These are phyloP conservation scores for Sipha flava DNA, from an alignment of 1,140 invertebrate genomes.

Conservation along the genomic window DNA sequence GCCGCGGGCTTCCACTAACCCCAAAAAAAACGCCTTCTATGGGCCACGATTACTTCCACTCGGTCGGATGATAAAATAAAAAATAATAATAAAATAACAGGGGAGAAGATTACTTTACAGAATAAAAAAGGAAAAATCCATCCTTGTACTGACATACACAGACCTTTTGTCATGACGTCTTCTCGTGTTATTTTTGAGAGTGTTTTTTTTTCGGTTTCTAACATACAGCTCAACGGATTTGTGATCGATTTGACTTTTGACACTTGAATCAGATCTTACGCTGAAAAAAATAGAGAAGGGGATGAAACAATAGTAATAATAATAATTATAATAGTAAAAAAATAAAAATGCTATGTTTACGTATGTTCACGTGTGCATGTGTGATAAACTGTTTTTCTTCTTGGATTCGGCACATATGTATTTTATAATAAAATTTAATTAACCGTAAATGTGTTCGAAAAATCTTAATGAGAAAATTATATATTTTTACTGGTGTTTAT, in stretches of 20 bases:
- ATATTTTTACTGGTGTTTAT: too few species aligned
- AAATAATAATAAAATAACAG: constrained; percentile 4
- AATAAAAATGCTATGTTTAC: too few species aligned
- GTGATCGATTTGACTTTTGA: constrained; percentile 23
- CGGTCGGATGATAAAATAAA: constrained; percentile 10
- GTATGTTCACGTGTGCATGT: too few species aligned
- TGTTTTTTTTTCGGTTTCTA: not conserved
- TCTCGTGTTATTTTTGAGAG: not conserved
- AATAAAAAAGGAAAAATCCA: not conserved
- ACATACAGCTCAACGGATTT: not conserved
- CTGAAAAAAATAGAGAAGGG: not conserved
- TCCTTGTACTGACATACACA: not conserved
- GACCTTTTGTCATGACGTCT: constrained; percentile 15
- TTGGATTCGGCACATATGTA: too few species aligned
- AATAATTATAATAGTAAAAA: too few species aligned
- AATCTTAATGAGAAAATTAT: too few species aligned
- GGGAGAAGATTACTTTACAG: not conserved
- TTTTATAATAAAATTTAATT: too few species aligned
- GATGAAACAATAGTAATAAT: too few species aligned
- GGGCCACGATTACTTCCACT: constrained; percentile 25
- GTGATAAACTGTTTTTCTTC: too few species aligned
- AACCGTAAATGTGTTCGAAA: too few species aligned
- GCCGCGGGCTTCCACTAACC: not conserved
- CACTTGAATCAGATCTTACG: not conserved
- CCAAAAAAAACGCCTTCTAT: constrained; percentile 18